Percentiles rank a stretch among this genome's conserved stretches.
phyloP scores from a whole-genome alignment of 2,113 vertebrate species.

The Hiodon alosoides region DNA sequence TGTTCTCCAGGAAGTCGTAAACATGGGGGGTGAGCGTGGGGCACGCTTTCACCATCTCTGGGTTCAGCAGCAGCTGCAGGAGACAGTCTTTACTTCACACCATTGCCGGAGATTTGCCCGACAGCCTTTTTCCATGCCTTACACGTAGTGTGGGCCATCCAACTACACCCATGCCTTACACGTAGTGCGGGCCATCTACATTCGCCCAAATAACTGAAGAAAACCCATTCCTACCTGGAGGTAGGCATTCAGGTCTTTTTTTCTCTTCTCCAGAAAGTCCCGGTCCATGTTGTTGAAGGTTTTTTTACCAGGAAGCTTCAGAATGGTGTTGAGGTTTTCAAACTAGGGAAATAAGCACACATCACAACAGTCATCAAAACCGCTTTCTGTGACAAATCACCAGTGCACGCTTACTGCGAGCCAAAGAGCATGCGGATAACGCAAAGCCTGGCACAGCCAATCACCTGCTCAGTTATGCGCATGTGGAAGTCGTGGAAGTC shows the following conservation, averaged over 20 bases:
- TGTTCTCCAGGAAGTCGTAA: constrained; percentile 94
- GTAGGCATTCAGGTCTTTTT: constrained; percentile 91
- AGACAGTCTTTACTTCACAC: constrained; percentile 12
- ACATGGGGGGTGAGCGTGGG: constrained; percentile 79
- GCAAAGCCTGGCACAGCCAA: not conserved
- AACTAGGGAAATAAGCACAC: constrained; percentile 62
- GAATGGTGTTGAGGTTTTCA: constrained; percentile 80
- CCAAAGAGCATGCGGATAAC: not conserved
- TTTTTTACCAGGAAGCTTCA: constrained; percentile 97
- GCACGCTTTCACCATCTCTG: constrained; percentile 90
- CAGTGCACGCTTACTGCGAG: not conserved
- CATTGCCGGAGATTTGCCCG: not conserved
- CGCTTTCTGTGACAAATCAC: not conserved
- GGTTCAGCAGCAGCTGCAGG: constrained; percentile 81
- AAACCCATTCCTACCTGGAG: constrained; percentile 72
- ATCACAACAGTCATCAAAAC: not conserved
- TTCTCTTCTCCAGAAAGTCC: constrained; percentile 95
- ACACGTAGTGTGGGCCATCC: not conserved
- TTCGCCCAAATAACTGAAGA: not conserved
- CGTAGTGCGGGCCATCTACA: not conserved
- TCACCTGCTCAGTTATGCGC: constrained; percentile 95
- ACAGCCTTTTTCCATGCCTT: not conserved
- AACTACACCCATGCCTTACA: not conserved
- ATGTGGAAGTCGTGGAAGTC: constrained; percentile 99
- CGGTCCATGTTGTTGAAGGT: constrained; percentile 99